These are phyloP conservation scores for Calidris pugnax DNA, from an alignment of 2,113 vertebrate genomes.

Conservation along the genomic window DNA sequence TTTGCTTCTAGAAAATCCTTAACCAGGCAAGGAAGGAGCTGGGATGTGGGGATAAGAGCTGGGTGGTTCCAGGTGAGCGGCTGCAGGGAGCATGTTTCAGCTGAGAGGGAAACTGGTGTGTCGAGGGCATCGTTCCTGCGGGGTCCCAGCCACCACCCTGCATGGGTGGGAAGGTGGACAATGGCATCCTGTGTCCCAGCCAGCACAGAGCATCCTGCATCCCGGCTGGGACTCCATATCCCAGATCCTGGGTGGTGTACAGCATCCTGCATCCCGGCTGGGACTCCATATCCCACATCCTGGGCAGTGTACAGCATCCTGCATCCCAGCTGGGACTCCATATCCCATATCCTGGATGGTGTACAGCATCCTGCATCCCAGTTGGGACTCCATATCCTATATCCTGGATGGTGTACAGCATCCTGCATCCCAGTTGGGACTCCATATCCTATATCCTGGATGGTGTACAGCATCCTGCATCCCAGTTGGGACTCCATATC, in stretches of 20 bases:
- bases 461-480: too few species aligned
- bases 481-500: too few species aligned
- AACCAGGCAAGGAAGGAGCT: neutral
- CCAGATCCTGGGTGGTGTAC: too few species aligned
- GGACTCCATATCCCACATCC: neutral
- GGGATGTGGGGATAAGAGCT: neutral
- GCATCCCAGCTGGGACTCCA: too few species aligned
- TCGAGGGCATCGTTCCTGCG: neutral
- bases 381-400: too few species aligned
- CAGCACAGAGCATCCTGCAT: neutral
- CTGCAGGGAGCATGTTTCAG: neutral
- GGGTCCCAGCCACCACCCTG: neutral
- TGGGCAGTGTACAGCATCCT: too few species aligned
- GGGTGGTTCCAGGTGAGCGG: neutral
- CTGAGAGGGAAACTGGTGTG: neutral
- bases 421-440: too few species aligned
- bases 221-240: neutral
- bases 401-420: too few species aligned
- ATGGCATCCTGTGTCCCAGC: neutral
- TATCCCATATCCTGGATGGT: too few species aligned
- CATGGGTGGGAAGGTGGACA: neutral
- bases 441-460: too few species aligned
- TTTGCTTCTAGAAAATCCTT: neutral
- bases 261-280: neutral
- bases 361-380: too few species aligned